Percentiles rank a stretch among this genome's conserved stretches.
Conservation (phyloP, 2,888 invertebrate species). For the Herminia tarsipennalis region DNA sequence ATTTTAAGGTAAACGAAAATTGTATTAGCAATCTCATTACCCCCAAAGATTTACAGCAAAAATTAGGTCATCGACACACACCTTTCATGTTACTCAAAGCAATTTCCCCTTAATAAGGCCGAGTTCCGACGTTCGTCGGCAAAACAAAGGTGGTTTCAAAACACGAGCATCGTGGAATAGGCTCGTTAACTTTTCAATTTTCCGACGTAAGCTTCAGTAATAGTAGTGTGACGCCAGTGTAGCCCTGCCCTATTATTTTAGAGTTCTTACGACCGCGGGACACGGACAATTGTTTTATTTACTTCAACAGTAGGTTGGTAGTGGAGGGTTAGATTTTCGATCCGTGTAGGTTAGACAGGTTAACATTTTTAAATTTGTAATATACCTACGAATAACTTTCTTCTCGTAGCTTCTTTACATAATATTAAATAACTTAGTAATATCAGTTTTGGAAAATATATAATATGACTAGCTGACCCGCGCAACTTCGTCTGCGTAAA, state of each 20-base stretch:
- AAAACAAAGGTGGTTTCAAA: slow-evolving; percentile 71
- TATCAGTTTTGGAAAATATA: too few species aligned
- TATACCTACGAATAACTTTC: too few species aligned
- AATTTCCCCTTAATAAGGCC: slow-evolving; percentile 69
- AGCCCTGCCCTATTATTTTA: slow-evolving; percentile 35
- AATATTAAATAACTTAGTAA: too few species aligned
- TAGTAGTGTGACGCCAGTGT: slow-evolving; percentile 46
- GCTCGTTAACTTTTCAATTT: slow-evolving; percentile 84
- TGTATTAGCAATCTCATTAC: slow-evolving; percentile 36
- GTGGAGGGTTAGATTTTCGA: neutral
- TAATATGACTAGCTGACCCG: too few species aligned
- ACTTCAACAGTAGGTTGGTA: slow-evolving; percentile 1
- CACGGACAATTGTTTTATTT: slow-evolving; percentile 27
- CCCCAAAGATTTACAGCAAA: slow-evolving; percentile 38
- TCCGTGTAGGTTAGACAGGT: too few species aligned
- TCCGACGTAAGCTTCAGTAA: slow-evolving; percentile 67
- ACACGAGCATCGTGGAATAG: slow-evolving; percentile 69
- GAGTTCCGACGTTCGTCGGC: slow-evolving; percentile 56
- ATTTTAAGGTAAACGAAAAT: slow-evolving; percentile 6
- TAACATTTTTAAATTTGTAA: too few species aligned
- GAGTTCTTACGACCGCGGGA: slow-evolving; percentile 31
- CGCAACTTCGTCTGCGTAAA: too few species aligned
- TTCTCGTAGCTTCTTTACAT: too few species aligned
- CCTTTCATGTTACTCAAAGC: slow-evolving; percentile 66
- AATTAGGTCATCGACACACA: slow-evolving; percentile 62